Percentiles rank a stretch among this genome's conserved stretches.
Evolutionary conservation across 2,888 invertebrate species (phyloP).

Genomic region (Atrina japonica): DNA sequence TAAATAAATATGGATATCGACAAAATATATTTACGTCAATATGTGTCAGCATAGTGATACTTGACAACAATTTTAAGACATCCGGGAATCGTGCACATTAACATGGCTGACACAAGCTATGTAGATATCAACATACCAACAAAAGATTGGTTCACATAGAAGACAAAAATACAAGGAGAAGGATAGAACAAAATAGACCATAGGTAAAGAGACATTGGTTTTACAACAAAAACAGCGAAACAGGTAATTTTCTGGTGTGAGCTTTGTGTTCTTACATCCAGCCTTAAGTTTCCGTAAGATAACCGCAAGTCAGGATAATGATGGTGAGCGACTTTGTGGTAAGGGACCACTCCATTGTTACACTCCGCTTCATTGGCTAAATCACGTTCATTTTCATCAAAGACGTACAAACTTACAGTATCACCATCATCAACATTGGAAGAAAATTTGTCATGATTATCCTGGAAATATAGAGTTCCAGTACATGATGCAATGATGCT

Average conservation of each 20-base stretch:
- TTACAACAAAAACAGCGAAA: background rate
- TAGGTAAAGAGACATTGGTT: background rate
- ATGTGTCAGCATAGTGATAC: too few relatives aligned
- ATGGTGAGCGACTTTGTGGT: constrained; percentile 67
- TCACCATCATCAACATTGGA: constrained; percentile 60
- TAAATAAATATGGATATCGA: too few relatives aligned
- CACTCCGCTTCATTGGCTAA: constrained; percentile 68
- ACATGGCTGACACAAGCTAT: too few relatives aligned
- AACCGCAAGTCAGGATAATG: constrained; percentile 64
- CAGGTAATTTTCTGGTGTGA: too few relatives aligned
- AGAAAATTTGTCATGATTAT: constrained; percentile 8
- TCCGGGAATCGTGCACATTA: too few relatives aligned
- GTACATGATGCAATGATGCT: background rate
- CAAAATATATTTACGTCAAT: too few relatives aligned
- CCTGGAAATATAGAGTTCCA: constrained; percentile 34
- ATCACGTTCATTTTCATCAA: constrained; percentile 76
- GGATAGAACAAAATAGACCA: background rate
- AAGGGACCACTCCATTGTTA: constrained; percentile 69
- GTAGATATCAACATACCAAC: background rate
- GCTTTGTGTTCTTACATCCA: constrained; percentile 56
- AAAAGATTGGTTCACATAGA: background rate
- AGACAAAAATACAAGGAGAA: background rate
- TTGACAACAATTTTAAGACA: too few relatives aligned
- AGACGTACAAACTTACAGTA: constrained; percentile 76
- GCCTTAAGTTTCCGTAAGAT: constrained; percentile 42